phyloP scores from a whole-genome alignment of 2,113 vertebrate species.

The Oryzias curvinotus region DNA sequence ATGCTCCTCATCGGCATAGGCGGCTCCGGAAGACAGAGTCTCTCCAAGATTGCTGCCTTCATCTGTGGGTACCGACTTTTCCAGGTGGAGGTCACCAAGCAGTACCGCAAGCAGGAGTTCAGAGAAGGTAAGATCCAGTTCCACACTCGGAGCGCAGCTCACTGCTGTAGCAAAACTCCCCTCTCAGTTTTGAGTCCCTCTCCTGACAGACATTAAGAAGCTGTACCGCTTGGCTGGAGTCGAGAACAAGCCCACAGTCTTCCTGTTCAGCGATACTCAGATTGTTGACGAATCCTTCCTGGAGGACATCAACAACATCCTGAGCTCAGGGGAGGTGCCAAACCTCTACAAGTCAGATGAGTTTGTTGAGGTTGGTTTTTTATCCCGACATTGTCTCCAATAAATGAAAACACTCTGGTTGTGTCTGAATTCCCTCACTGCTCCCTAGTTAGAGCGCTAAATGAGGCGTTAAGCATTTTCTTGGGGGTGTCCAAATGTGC shows the following conservation, averaged over 20 bases:
- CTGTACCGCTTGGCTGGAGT: conserved; percentile 84
- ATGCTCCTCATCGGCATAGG: conserved; percentile 89
- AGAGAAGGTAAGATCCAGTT: conserved; percentile 79
- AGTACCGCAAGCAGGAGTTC: conserved; percentile 87
- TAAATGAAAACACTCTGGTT: too few relatives aligned
- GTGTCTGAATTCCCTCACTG: too few relatives aligned
- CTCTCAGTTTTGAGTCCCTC: background rate
- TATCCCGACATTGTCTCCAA: background rate
- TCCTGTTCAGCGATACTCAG: conserved; percentile 88
- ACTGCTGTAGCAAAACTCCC: background rate
- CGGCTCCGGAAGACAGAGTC: conserved; percentile 86
- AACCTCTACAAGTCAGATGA: conserved; percentile 88
- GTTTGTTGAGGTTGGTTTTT: conserved; percentile 79
- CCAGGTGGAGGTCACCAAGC: conserved; percentile 86
- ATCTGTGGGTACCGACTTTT: conserved; percentile 85
- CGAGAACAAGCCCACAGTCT: conserved; percentile 83
- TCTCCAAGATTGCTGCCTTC: conserved; percentile 82
- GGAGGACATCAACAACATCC: conserved; percentile 88
- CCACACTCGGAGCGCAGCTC: background rate
- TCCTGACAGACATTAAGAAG: conserved; percentile 88
- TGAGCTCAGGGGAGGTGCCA: conserved; percentile 89
- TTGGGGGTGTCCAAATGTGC: too few relatives aligned
- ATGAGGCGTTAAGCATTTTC: too few relatives aligned
- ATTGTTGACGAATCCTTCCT: conserved; percentile 85
- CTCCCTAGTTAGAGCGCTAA: too few relatives aligned